Conservation (phyloP, 1,140 invertebrate species). For the Philaenus spumarius region DNA sequence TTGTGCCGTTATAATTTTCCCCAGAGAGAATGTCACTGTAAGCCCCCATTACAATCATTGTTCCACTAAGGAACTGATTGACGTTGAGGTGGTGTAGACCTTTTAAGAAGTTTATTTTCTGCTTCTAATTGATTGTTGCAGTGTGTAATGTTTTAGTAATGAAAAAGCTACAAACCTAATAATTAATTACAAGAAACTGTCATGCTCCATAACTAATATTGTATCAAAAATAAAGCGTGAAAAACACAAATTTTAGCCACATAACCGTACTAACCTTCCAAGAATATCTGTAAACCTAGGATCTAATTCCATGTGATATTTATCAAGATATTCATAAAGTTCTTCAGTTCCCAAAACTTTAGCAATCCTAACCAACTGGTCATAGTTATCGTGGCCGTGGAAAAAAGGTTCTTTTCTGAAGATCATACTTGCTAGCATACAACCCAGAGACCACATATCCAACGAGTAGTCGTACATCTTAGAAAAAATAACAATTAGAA, state of each 20-base stretch:
- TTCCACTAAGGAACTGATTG: too few species aligned
- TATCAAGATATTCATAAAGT: slow-evolving; percentile 98
- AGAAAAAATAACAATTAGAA: slow-evolving; percentile 30
- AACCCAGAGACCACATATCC: slow-evolving; percentile 99
- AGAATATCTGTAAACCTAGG: slow-evolving; percentile 41
- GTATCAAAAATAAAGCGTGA: not conserved
- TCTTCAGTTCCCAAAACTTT: slow-evolving; percentile 99
- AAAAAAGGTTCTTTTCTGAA: slow-evolving; percentile 99
- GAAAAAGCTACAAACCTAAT: too few species aligned
- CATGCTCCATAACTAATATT: not conserved
- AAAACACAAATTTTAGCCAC: too few species aligned
- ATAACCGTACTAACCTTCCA: slow-evolving; percentile 31
- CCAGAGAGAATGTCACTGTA: too few species aligned
- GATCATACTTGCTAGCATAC: slow-evolving; percentile 99
- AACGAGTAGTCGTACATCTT: slow-evolving; percentile 99
- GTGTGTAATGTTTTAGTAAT: too few species aligned
- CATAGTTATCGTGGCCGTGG: slow-evolving; percentile 99
- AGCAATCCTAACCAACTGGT: slow-evolving; percentile 98
- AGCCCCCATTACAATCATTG: too few species aligned
- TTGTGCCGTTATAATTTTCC: too few species aligned
- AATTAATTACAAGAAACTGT: not conserved
- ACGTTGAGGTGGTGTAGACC: too few species aligned
- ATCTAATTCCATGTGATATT: slow-evolving; percentile 99
- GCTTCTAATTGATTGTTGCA: too few species aligned
- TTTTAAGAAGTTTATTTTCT: too few species aligned